Base-by-base conservation (phyloP, 64 coral and sea anemone species). In the Pachyseris speciosa region DNA sequence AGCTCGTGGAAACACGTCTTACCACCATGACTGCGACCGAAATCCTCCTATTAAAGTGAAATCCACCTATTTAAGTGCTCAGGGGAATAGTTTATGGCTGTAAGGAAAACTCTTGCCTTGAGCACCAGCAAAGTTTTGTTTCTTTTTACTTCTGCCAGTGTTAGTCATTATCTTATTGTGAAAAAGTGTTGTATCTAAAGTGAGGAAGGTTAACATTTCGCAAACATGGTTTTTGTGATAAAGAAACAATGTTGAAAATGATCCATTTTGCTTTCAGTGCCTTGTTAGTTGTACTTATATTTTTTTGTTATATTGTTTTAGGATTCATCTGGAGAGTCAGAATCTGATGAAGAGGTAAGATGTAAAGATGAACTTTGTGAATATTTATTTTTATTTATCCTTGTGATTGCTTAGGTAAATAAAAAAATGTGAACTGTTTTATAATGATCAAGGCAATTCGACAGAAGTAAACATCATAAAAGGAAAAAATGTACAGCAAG, bases 281-380 rank as follows among this genome's bases (percentile, higher is more conserved):
- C 3, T 55, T 12, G 12, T 33, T 67, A 27, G 1, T 33, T 67
- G 29, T 36, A n/a, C n/a, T n/a, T n/a, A n/a, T n/a, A n/a, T 32
- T 33, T n/a, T n/a, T n/a, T n/a, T 32, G 27, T 67, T 9, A 12
- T 67, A 0, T 33, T 32, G 28, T 67, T 67, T 9, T 16, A 67
- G 64, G 29, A 67, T 67, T 67, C 31, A 36, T 33, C 29, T 36
- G 64, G 27, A 33, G 64, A 67, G 27, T 67, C 64, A 0, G 64
- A 67, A 36, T 67, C 64, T 32, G 64, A 33, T 32, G 64, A 67
- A 67, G 64, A 67, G 64, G 64, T 67, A 13, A 67, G 64, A 30
- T 67, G 2, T 67, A 15, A 11, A 67, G 28, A 15, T 33, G 2
- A 36, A 32, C 51, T 55, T 55, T 55, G 51, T 9, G 51, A 55